Conservation (phyloP, 2,113 vertebrate species). For the Gila orcuttii region DNA sequence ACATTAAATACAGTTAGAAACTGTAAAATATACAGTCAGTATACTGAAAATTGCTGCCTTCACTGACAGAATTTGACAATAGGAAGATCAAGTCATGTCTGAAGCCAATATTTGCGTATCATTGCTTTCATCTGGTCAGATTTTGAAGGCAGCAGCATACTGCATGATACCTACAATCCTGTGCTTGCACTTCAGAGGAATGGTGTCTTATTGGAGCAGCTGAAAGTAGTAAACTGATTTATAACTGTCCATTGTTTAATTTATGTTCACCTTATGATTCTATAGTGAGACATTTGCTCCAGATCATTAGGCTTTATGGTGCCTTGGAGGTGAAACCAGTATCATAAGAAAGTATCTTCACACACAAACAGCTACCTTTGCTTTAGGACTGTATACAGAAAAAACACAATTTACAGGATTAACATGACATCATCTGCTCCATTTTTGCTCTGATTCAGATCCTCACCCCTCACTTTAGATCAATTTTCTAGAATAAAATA, state of each 20-base stretch:
- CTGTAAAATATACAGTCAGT: not conserved
- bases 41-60: not conserved
- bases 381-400: too few relatives aligned
- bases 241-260: not conserved
- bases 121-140: not conserved
- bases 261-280: not conserved
- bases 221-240: not conserved
- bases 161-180: not conserved
- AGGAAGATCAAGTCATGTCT: not conserved
- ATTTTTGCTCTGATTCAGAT: not conserved
- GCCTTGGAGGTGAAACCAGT: conserved; percentile 8
- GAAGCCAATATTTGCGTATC: not conserved
- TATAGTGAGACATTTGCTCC: not conserved
- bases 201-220: not conserved
- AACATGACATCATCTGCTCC: not conserved
- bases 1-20: not conserved
- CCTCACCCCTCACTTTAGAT: not conserved
- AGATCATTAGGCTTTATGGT: conserved; percentile 14
- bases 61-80: not conserved
- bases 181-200: not conserved
- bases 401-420: not conserved
- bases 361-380: too few relatives aligned
- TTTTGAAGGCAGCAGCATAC: not conserved
- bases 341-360: not conserved
- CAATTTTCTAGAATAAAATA: not conserved